These are phyloP conservation scores for Hyposoter didymator DNA, from an alignment of 2,888 invertebrate species.

Conservation along the genomic window DNA sequence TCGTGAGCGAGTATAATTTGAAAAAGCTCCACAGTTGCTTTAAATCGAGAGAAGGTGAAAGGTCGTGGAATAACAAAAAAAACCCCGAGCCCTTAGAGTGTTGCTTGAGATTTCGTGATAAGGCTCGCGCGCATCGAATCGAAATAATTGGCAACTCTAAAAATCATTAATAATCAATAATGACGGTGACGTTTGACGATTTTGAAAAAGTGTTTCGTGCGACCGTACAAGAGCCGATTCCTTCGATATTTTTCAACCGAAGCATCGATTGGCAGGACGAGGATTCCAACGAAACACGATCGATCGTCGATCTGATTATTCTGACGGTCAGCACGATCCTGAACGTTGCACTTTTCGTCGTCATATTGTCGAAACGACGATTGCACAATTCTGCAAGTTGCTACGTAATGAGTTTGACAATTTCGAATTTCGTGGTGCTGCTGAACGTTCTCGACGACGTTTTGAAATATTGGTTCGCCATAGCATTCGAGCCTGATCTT, in stretches of 20 bases:
- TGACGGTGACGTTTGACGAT: conserved; percentile 37
- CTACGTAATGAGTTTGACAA: conserved; percentile 75
- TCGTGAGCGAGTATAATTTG: background rate
- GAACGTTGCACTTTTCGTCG: conserved; percentile 66
- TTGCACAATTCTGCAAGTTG: conserved; percentile 72
- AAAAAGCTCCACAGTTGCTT: conserved; percentile 34
- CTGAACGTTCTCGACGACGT: conserved; percentile 74
- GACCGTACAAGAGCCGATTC: conserved; percentile 33
- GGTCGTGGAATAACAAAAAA: too few relatives aligned
- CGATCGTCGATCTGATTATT: conserved; percentile 63
- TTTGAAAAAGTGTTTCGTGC: conserved; percentile 32
- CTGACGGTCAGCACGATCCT: conserved; percentile 59
- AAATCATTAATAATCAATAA: background rate
- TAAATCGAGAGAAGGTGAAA: conserved; percentile 24
- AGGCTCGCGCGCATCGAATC: background rate
- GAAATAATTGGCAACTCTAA: background rate
- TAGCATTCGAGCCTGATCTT: conserved; percentile 72
- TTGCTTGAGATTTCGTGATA: too few relatives aligned
- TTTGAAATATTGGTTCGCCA: conserved; percentile 69
- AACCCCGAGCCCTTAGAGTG: too few relatives aligned
- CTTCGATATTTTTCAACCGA: conserved; percentile 56
- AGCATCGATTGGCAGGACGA: conserved; percentile 58
- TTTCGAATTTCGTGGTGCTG: conserved; percentile 75
- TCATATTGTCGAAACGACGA: conserved; percentile 61
- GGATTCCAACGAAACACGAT: conserved; percentile 30